Evolutionary conservation across 1,140 invertebrate genomes (phyloP).

Genomic region (Diabrotica virgifera): DNA sequence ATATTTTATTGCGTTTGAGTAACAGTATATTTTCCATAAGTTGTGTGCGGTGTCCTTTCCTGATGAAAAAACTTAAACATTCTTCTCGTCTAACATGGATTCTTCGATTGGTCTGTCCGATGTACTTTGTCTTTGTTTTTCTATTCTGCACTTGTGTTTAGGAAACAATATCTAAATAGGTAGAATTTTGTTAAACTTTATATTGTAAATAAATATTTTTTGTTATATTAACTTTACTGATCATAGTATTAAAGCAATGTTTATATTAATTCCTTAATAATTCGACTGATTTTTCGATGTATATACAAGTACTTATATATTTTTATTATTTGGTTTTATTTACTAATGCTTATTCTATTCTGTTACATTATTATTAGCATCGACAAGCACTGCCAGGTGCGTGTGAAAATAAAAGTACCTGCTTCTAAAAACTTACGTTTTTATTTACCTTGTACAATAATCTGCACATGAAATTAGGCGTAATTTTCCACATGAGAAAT

Average conservation of each 20-base stretch:
- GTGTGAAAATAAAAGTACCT: conserved; percentile 20
- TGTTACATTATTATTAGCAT: conserved; percentile 26
- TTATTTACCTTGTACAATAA: not conserved
- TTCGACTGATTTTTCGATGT: conserved; percentile 21
- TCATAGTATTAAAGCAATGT: not conserved
- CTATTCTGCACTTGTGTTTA: not conserved
- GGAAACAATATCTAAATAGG: not conserved
- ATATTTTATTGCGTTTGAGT: too few species aligned
- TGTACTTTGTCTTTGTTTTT: not conserved
- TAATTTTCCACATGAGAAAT: too few species aligned
- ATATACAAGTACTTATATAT: not conserved
- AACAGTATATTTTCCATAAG: too few species aligned
- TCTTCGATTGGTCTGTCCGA: not conserved
- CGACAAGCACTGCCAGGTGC: conserved; percentile 27
- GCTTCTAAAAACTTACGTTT: not conserved
- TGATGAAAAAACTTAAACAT: too few species aligned
- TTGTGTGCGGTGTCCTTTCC: too few species aligned
- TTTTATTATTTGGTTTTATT: not conserved
- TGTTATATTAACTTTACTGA: not conserved
- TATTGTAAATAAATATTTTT: not conserved
- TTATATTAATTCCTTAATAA: conserved; percentile 5
- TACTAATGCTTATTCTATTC: conserved; percentile 33
- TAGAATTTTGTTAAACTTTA: not conserved
- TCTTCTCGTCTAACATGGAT: not conserved
- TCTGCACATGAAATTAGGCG: too few species aligned